phyloP scores from a whole-genome alignment of 1,140 invertebrate genomes.

The Drusus annulatus region DNA sequence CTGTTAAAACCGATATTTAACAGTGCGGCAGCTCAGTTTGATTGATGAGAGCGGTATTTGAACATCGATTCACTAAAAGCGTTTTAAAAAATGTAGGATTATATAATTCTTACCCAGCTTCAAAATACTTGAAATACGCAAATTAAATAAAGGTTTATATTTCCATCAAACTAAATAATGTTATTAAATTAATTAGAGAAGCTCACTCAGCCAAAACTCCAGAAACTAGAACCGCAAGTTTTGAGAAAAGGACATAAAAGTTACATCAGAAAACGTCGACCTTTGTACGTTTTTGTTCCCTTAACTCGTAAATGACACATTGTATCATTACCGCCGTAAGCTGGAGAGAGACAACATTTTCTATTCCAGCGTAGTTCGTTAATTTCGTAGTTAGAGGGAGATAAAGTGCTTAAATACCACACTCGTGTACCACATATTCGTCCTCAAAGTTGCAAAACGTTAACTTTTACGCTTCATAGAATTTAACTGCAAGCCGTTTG shows the following conservation, averaged over 20 bases:
- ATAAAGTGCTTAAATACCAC: constrained; percentile 46
- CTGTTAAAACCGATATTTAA: too few relatives aligned
- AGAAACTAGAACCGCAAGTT: not conserved
- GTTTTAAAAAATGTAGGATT: too few relatives aligned
- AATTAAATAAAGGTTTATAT: too few relatives aligned
- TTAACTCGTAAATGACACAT: not conserved
- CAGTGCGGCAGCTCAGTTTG: too few relatives aligned
- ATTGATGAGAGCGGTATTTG: too few relatives aligned
- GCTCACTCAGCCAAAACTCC: not conserved
- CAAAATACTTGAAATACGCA: too few relatives aligned
- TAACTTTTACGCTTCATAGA: constrained; percentile 59
- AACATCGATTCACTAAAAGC: too few relatives aligned
- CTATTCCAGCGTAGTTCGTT: constrained; percentile 25
- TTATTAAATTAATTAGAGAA: not conserved
- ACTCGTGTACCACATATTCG: constrained; percentile 28
- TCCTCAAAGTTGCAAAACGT: constrained; percentile 56
- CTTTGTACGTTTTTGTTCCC: too few relatives aligned
- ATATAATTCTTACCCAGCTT: too few relatives aligned
- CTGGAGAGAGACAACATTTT: constrained; percentile 2
- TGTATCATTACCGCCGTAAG: not conserved
- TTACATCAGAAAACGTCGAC: too few relatives aligned
- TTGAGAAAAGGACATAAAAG: too few relatives aligned
- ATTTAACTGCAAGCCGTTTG: constrained; percentile 56
- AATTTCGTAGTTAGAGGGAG: constrained; percentile 24
- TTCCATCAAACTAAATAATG: too few relatives aligned